phyloP scores from a whole-genome alignment of 2,113 vertebrate species.

The Thalassarche chlororhynchos region DNA sequence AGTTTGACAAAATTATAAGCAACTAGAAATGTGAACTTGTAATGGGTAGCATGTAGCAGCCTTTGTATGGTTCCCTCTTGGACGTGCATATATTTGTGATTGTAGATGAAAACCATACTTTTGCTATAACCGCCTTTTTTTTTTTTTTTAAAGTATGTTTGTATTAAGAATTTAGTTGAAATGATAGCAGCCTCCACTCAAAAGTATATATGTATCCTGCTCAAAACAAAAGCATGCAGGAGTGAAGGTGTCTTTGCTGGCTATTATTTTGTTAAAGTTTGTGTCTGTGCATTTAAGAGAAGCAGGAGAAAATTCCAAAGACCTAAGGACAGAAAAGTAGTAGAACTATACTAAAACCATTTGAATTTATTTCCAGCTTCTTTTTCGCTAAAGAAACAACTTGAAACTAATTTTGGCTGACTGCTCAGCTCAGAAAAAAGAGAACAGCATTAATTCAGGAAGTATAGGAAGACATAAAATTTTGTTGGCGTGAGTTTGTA shows the following conservation, averaged over 20 bases:
- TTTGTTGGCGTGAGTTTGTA: neutral
- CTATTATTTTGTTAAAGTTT: neutral
- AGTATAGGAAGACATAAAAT: neutral
- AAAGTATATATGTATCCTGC: neutral
- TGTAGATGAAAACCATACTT: neutral
- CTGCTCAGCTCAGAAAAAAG: neutral
- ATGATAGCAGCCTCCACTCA: neutral
- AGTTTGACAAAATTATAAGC: neutral
- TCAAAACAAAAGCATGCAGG: neutral
- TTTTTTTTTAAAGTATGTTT: neutral
- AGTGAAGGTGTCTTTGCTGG: neutral
- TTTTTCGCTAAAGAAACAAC: neutral
- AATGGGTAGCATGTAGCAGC: neutral
- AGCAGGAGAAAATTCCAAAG: neutral
- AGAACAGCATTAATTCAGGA: neutral
- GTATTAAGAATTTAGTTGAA: neutral
- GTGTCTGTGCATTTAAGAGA: neutral
- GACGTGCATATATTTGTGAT: neutral
- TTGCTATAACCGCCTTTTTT: neutral
- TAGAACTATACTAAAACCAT: neutral
- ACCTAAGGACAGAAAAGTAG: neutral
- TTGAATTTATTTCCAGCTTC: neutral
- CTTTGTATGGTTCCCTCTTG: neutral
- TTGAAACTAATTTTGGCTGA: neutral
- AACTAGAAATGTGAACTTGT: neutral